Percentiles rank a stretch among this genome's conserved stretches.
These are phyloP conservation scores for Pinctada fucata DNA, from an alignment of 2,888 invertebrate species.

Conservation along the genomic window DNA sequence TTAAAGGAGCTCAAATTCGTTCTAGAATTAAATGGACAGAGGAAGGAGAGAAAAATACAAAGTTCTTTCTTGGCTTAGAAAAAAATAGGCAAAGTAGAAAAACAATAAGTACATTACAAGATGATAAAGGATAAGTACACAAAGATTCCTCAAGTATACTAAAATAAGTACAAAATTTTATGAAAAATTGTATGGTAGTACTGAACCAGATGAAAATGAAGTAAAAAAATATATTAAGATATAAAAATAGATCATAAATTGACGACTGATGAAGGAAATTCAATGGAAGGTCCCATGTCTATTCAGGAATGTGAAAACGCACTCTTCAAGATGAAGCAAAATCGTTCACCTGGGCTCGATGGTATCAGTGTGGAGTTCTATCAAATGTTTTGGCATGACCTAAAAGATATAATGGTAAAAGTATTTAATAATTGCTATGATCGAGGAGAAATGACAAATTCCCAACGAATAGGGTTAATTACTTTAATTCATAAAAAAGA, in stretches of 20 bases:
- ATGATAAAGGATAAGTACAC: neutral
- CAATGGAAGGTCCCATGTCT: neutral
- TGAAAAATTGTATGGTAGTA: too few species aligned
- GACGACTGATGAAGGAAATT: neutral
- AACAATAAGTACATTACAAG: too few species aligned
- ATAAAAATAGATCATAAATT: conserved; percentile 10
- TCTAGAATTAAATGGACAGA: too few species aligned
- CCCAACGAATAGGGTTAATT: conserved; percentile 19
- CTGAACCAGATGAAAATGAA: neutral
- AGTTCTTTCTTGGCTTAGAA: too few species aligned
- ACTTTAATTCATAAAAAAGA: conserved; percentile 27
- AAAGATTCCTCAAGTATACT: neutral
- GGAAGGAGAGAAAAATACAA: too few species aligned
- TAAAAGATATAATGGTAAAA: conserved; percentile 5
- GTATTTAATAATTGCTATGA: neutral
- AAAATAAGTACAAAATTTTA: conserved; percentile 12
- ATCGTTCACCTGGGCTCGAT: conserved; percentile 20
- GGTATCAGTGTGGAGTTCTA: conserved; percentile 20
- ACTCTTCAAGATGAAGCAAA: conserved; percentile 14
- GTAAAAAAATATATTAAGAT: conserved; percentile 14
- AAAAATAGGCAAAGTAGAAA: conserved; percentile 13
- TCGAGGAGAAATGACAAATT: neutral
- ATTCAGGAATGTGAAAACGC: conserved; percentile 14
- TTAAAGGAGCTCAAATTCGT: conserved; percentile 22
- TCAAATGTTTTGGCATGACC: too few species aligned